Conservation (phyloP, 2,888 invertebrate species). For the Polyommatus icarus region DNA sequence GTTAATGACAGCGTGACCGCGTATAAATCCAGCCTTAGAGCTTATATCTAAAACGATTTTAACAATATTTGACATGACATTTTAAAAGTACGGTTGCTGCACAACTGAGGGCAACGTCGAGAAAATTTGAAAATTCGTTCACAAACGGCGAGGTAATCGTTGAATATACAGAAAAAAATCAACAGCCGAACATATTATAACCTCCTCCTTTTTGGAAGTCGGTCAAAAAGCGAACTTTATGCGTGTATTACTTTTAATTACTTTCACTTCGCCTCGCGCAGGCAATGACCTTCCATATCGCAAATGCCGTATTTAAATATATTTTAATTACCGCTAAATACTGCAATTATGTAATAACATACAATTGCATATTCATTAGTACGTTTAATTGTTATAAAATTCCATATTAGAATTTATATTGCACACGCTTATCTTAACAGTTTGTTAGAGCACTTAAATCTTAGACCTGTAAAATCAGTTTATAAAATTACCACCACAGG, state of each 20-base stretch:
- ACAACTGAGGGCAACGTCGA: background rate
- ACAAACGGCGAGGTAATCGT: too few species aligned
- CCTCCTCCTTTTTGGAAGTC: too few species aligned
- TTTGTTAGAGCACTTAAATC: background rate
- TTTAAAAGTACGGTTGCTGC: too few species aligned
- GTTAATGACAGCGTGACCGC: too few species aligned
- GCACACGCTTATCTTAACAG: background rate
- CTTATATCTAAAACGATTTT: too few species aligned
- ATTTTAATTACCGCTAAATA: conserved; percentile 2
- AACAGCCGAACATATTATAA: too few species aligned
- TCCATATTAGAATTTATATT: background rate
- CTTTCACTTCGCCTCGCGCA: conserved; percentile 25
- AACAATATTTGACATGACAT: too few species aligned
- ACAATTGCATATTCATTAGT: background rate
- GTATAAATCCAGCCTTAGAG: too few species aligned
- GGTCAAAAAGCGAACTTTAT: background rate
- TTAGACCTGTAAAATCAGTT: too few species aligned
- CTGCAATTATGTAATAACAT: background rate
- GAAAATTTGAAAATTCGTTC: background rate
- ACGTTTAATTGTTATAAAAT: background rate
- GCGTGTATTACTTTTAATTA: conserved; percentile 14
- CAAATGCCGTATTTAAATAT: background rate
- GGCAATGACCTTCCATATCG: conserved; percentile 23
- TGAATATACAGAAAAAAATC: too few species aligned
- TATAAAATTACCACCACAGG: too few species aligned